Conservation (phyloP, 2,888 invertebrate genomes). For the Xestia sexstrigata region DNA sequence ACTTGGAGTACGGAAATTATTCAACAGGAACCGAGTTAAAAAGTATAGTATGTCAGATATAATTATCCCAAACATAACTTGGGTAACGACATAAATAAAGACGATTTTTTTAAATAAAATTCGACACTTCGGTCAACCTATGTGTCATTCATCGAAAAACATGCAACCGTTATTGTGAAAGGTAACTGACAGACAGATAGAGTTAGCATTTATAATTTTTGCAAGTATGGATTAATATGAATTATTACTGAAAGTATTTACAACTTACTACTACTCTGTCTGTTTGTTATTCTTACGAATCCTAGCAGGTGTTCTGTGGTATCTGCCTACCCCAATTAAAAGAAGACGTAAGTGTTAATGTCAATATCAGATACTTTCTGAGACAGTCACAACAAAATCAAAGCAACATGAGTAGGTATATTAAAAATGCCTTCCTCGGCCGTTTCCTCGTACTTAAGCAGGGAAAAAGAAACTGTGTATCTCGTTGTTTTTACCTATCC, state of each 20-base stretch:
- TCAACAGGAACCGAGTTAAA: background rate
- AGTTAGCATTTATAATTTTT: background rate
- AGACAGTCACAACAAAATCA: background rate
- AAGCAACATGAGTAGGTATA: background rate
- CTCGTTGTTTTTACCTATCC: constrained; percentile 34
- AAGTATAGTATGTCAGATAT: background rate
- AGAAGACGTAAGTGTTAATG: background rate
- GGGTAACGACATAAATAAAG: background rate
- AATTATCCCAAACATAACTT: background rate
- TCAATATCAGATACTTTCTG: background rate
- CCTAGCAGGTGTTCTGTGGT: background rate
- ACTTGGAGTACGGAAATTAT: background rate
- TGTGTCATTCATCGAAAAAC: background rate
- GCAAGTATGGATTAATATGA: background rate
- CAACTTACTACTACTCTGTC: too few relatives aligned
- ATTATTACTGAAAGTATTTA: too few relatives aligned
- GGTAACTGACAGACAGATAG: background rate
- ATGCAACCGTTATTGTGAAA: background rate
- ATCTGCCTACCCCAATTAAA: background rate
- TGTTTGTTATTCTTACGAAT: too few relatives aligned
- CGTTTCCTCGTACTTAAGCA: constrained; percentile 27
- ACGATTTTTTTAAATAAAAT: background rate
- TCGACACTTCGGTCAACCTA: background rate
- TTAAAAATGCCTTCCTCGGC: background rate
- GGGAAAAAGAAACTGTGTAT: background rate